Evolutionary conservation across 2,113 vertebrate species (phyloP).

Genomic region (Periophthalmodon schlosseri): DNA sequence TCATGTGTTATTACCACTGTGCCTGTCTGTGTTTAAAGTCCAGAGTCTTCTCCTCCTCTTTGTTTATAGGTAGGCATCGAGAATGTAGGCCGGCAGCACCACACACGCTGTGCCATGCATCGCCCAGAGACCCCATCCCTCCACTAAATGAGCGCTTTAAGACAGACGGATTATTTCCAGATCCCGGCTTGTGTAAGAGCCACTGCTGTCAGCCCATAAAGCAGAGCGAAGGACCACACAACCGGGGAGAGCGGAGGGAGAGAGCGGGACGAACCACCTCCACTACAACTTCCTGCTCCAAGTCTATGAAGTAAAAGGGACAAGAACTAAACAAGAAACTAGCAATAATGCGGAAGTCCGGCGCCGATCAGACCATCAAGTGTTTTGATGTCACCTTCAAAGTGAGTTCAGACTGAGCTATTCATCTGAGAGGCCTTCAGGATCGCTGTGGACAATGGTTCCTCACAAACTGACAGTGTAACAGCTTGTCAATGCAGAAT

Average conservation of each 20-base stretch:
- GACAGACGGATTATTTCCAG: conserved; percentile 76
- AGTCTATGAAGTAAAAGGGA: conserved; percentile 34
- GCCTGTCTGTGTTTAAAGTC: conserved; percentile 52
- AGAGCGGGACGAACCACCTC: conserved; percentile 51
- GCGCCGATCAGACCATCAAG: conserved; percentile 15
- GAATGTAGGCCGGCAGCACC: conserved; percentile 24
- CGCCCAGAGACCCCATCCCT: conserved; percentile 63
- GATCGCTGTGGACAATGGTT: conserved; percentile 40
- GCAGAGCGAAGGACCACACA: conserved; percentile 73
- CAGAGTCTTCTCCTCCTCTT: conserved; percentile 46
- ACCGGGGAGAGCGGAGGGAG: conserved; percentile 56
- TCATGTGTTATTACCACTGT: conserved; percentile 46
- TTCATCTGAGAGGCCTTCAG: conserved; percentile 36
- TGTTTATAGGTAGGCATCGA: conserved; percentile 62
- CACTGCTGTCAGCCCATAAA: conserved; percentile 75
- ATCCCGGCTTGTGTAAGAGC: conserved; percentile 74
- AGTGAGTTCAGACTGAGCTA: conserved; percentile 26
- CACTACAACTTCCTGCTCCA: conserved; percentile 59
- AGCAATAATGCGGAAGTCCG: conserved; percentile 49
- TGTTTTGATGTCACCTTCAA: conserved; percentile 60
- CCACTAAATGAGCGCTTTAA: conserved; percentile 76
- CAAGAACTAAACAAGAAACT: conserved; percentile 34
- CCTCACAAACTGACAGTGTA: conserved; percentile 28
- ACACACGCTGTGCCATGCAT: conserved; percentile 46
- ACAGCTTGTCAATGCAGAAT: neutral